Conservation (phyloP, 2,888 invertebrate genomes). For the Eudemis profundana region DNA sequence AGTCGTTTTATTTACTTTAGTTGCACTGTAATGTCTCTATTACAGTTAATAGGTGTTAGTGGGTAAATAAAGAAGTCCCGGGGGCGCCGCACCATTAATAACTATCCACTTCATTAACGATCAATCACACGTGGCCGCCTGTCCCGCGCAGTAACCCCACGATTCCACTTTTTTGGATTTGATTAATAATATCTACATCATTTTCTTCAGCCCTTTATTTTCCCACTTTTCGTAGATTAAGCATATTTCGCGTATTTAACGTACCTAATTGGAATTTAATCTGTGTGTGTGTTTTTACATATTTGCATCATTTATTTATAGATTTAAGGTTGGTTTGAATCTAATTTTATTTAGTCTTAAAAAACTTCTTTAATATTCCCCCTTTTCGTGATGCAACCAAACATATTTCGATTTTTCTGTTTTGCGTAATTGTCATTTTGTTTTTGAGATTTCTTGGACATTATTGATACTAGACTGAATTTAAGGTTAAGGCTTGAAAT, state of each 20-base stretch:
- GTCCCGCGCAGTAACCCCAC: constrained; percentile 61
- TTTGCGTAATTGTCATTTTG: no score
- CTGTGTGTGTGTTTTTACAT: no score
- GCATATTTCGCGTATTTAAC: not conserved
- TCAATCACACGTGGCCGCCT: constrained; percentile 79
- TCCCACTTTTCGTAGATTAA: not conserved
- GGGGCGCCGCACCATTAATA: constrained; percentile 75
- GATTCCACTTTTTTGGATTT: constrained; percentile 32
- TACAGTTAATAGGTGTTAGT: constrained; percentile 74
- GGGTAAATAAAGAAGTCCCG: constrained; percentile 74
- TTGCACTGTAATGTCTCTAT: constrained; percentile 10
- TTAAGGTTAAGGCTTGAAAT: no score
- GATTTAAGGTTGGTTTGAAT: no score
- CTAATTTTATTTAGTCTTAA: no score
- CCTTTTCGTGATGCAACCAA: no score
- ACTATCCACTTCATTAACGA: constrained; percentile 84
- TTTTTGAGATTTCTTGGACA: no score
- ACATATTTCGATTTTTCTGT: no score
- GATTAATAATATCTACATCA: constrained; percentile 34
- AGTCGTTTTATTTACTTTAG: not conserved
- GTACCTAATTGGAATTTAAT: no score
- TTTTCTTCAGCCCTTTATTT: constrained; percentile 25
- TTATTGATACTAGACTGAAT: no score
- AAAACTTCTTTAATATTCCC: no score
- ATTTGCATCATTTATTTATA: no score